Evolutionary conservation across 2,113 vertebrate species (phyloP).

Genomic region (Pholis gunnellus): DNA sequence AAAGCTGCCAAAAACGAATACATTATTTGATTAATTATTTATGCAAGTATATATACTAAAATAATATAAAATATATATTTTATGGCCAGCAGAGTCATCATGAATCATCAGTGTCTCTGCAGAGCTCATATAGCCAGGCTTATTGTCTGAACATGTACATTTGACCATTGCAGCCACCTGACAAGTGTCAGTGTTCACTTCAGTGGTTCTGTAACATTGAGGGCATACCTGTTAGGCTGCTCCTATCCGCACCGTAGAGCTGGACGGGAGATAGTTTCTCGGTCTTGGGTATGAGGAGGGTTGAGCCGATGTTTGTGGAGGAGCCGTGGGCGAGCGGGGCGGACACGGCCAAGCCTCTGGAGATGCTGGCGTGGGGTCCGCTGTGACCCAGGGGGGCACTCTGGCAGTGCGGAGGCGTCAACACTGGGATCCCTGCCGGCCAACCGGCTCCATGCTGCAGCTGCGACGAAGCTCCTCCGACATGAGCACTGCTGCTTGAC

Average conservation of each 20-base stretch:
- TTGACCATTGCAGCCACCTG: background rate
- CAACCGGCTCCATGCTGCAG: slow-evolving; percentile 61
- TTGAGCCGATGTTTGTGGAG: slow-evolving; percentile 47
- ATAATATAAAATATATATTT: background rate
- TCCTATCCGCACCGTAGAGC: slow-evolving; percentile 78
- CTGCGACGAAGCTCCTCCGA: slow-evolving; percentile 42
- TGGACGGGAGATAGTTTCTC: slow-evolving; percentile 90
- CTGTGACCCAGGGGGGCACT: slow-evolving; percentile 43
- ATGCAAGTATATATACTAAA: background rate
- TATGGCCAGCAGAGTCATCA: background rate
- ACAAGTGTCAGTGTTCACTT: no score
- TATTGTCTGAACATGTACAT: background rate
- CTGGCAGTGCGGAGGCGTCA: slow-evolving; percentile 54
- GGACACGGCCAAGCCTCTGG: slow-evolving; percentile 62
- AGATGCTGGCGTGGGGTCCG: slow-evolving; percentile 41
- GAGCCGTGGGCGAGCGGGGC: slow-evolving; percentile 70
- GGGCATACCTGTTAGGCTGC: slow-evolving; percentile 69
- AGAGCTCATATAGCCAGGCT: background rate
- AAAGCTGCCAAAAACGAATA: background rate
- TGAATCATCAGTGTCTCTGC: background rate
- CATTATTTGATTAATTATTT: background rate
- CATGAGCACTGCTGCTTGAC: slow-evolving; percentile 54
- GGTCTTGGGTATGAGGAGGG: slow-evolving; percentile 87
- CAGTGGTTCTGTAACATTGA: background rate
- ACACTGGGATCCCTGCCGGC: slow-evolving; percentile 47